A percentile compares a stretch with the other conserved stretches of the same genome.
Conservation (phyloP, 2,113 vertebrate genomes). For the Poecile atricapillus region DNA sequence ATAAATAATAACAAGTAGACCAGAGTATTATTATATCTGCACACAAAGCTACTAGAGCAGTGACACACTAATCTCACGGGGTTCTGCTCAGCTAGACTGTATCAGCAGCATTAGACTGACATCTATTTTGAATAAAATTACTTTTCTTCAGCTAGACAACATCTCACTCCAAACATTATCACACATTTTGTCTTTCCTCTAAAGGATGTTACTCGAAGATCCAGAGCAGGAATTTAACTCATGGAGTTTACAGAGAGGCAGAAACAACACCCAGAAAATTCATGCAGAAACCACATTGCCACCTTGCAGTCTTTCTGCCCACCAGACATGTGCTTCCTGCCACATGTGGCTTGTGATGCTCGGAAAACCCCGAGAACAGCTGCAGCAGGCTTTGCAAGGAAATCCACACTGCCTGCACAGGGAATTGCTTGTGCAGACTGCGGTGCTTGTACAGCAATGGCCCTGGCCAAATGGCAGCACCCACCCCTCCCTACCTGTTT, state of each 20-base stretch:
- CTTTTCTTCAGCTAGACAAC: not conserved
- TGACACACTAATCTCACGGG: not conserved
- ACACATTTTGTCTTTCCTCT: not conserved
- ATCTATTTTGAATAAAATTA: not conserved
- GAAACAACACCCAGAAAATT: not conserved
- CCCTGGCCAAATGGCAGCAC: not conserved
- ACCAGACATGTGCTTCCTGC: not conserved
- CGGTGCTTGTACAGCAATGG: not conserved
- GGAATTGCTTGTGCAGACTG: not conserved
- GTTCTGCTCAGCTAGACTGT: not conserved
- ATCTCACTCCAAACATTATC: not conserved
- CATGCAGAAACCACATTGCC: not conserved
- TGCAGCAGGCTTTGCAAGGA: not conserved
- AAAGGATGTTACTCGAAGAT: not conserved
- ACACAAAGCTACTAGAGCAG: not conserved
- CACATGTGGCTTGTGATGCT: not conserved
- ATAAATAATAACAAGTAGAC: not conserved
- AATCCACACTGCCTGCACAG: not conserved
- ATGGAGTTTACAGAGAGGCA: not conserved
- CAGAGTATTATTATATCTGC: not conserved
- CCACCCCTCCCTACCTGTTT: constrained; percentile 81
- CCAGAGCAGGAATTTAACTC: not conserved
- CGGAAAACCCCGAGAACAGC: not conserved
- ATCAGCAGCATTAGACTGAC: not conserved
- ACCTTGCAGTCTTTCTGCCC: not conserved